Base-by-base conservation (phyloP, 2,888 invertebrate genomes). In the Yponomeuta evonymella region DNA sequence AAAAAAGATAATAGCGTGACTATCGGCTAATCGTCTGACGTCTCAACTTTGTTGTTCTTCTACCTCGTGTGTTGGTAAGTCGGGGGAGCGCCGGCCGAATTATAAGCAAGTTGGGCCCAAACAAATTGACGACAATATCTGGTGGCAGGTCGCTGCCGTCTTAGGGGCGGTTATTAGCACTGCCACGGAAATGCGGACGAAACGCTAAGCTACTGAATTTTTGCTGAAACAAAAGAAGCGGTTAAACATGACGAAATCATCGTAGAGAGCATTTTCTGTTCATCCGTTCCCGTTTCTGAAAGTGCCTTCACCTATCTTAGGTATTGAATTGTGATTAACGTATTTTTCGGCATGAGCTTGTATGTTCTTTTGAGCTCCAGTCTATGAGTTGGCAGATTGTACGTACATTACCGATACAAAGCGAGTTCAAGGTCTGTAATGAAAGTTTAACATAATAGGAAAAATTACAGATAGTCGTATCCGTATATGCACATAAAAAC, bases 101-200 rank as follows among this genome's bases (percentile, higher is more conserved):
- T 83, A 82, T 84, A 89, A 90, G 82, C 84, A 80, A 83, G 82
- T 83, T 81, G 79, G 78, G 79, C 79, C 81, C 79, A 82, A 89
- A 89, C 89, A 90, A 90, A 90, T 90, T 90, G 90, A 87, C 83
- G 84, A 84, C 89, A 88, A 88, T 88, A 89, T 90, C 83, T 86
- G 86, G 81, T 86, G 87, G 83, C 87, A 85, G 86, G 80, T 82
- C 79, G 79, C 83, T 86, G 88, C 87, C 89, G 85, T 83, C 81
- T 82, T 75, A 75, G 77, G 77, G 76, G 75, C 73, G 76, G 85
- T 88, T 89, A 89, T 89, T 88, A 85, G 83, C 81, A 79, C 79
- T 76, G 78, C 76, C 76, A 78, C 78, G 79, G 71, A 77, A 78
- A 72, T 69, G 79, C 79, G 78, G 73, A 70, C 73, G 65, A 71